phyloP scores from a whole-genome alignment of 1,140 invertebrate genomes.

The Drosophila ananassae region DNA sequence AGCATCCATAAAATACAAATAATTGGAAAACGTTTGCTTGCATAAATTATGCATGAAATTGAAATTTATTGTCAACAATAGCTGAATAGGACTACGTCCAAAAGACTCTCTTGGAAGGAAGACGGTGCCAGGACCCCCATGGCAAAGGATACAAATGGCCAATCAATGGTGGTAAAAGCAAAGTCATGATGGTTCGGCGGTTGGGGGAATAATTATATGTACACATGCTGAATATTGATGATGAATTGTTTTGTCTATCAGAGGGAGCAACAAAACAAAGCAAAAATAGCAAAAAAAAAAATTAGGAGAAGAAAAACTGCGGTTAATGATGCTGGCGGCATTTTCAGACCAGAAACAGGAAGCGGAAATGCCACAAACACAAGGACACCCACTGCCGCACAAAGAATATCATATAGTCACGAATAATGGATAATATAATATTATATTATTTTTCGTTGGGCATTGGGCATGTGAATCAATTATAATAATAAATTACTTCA shows the following conservation, averaged over 20 bases:
- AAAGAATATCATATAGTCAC: constrained; percentile 8
- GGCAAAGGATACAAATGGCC: constrained; percentile 29
- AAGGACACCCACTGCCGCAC: constrained; percentile 10
- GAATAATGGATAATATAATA: constrained; percentile 5
- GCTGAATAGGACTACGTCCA: background rate
- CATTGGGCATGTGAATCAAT: constrained; percentile 39
- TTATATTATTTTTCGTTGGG: constrained; percentile 20
- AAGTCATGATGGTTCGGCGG: background rate
- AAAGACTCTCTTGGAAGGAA: background rate
- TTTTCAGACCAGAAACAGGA: constrained; percentile 38
- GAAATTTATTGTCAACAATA: constrained; percentile 56
- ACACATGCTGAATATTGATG: constrained; percentile 66
- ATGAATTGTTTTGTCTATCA: constrained; percentile 61
- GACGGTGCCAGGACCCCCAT: constrained; percentile 1
- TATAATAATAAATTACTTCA: constrained; percentile 75
- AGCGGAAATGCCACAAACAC: constrained; percentile 48
- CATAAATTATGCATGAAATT: constrained; percentile 57
- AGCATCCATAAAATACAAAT: constrained; percentile 41
- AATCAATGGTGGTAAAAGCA: constrained; percentile 48
- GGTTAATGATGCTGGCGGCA: constrained; percentile 60
- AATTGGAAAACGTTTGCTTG: constrained; percentile 54
- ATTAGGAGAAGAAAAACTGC: constrained; percentile 23
- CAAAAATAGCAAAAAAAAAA: constrained; percentile 11
- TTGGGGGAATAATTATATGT: constrained; percentile 60
- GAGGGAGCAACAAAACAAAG: background rate